Evolutionary conservation across 2,888 invertebrate species (phyloP).

Genomic region (Drosophila anomalata): DNA sequence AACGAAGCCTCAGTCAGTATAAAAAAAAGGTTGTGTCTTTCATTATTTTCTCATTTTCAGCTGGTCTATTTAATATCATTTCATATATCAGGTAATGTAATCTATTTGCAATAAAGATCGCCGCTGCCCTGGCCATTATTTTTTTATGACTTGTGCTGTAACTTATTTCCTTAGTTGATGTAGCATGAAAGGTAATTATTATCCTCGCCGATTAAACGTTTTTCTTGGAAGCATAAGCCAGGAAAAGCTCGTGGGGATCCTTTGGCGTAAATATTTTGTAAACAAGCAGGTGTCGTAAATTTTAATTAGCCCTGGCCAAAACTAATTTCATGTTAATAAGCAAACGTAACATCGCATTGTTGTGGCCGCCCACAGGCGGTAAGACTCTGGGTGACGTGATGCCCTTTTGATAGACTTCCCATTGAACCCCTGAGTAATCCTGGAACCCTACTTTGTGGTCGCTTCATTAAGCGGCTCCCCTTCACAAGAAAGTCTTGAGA

Average conservation of each 20-base stretch:
- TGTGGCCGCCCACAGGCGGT: conserved; percentile 3
- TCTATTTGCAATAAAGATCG: not conserved
- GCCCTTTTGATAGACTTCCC: conserved; percentile 36
- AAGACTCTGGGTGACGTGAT: conserved; percentile 8
- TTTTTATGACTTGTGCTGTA: not conserved
- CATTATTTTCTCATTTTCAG: conserved; percentile 34
- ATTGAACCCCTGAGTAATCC: conserved; percentile 49
- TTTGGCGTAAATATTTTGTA: conserved; percentile 57
- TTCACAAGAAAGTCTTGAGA: conserved; percentile 38
- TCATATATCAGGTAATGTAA: conserved; percentile 17
- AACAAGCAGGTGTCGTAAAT: conserved; percentile 79
- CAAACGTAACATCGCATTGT: conserved; percentile 50
- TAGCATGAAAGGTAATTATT: not conserved
- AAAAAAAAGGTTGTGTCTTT: conserved; percentile 64
- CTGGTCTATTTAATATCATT: conserved; percentile 2
- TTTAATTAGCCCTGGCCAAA: conserved; percentile 75
- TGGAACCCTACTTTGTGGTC: conserved; percentile 49
- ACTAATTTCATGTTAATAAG: conserved; percentile 73
- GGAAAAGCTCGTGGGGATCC: conserved; percentile 36
- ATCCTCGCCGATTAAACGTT: conserved; percentile 9
- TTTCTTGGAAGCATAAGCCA: not conserved
- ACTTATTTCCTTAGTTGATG: not conserved
- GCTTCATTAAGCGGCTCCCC: conserved; percentile 60
- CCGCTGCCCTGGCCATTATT: conserved; percentile 17
- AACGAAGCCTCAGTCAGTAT: conserved; percentile 85